Base-by-base conservation (phyloP, 1,140 invertebrate genomes). In the Polypedilum pembai region DNA sequence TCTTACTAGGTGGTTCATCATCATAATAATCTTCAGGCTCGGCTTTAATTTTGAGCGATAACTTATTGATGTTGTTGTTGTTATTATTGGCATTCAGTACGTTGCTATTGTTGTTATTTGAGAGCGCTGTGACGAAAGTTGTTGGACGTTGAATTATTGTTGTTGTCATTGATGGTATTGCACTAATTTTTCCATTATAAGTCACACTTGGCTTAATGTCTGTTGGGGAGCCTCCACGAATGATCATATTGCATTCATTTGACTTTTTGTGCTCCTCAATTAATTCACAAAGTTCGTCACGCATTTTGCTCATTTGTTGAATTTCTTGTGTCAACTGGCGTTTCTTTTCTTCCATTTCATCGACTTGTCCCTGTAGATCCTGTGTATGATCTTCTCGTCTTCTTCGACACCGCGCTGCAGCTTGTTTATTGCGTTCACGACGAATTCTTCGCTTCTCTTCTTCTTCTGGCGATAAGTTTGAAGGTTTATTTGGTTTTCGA, bases 381-480 rank as follows among this genome's bases (percentile, higher is more conserved):
- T 97, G 97, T 72, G 96, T 98, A 79, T 98, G 95, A 82, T 98
- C 96, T 79, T 98, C 90, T 76, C 96, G 87, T 78, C 96, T 87
- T 81, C 98, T 97, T 77, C 96, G 88, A 82, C 96, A 99, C 77
- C 96, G 88, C 0, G 96, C 96, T 73, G 96, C 96, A 72, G 96
- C 96, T 83, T 94, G 88, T 83, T 98, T 98, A 81, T 99, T 99
- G 74, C 96, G 85, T 80, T 98, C 95, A 41, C 96, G 84, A 17
- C 96, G 86, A 12, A 97, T 82, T 79, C 90, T 87, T 41, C 95
- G 84, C 33, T 94, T 86, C 78, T 96, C 92, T 80, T 96, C 93
- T 82, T 98, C 96, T 82, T 98, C 95, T 0, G 93, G 93, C 17
- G 90, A 87, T 79, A 96, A 85, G 83, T 93, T 88, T 66, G 87